These are phyloP conservation scores for Zeuzera pyrina DNA, from an alignment of 2,888 invertebrate species.

Conservation along the genomic window DNA sequence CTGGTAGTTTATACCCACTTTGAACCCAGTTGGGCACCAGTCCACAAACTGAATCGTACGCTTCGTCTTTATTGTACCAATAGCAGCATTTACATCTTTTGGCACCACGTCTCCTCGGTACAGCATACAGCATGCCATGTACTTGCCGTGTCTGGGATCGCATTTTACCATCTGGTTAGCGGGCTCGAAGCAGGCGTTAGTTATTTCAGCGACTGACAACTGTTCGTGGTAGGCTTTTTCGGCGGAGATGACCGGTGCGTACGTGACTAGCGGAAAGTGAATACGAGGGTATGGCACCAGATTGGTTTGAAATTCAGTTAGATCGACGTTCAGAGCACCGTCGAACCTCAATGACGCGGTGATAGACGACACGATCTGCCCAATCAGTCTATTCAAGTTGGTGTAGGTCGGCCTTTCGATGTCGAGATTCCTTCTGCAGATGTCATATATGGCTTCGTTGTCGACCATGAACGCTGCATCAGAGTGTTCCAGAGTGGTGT, in stretches of 20 bases:
- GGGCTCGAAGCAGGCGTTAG: constrained; percentile 95
- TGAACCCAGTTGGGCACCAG: constrained; percentile 88
- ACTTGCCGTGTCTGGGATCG: constrained; percentile 91
- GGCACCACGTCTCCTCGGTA: constrained; percentile 96
- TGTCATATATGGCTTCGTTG: constrained; percentile 91
- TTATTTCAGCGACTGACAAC: constrained; percentile 91
- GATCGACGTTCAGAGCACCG: constrained; percentile 92
- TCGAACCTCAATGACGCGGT: constrained; percentile 94
- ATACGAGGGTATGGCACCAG: constrained; percentile 96
- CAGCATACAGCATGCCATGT: constrained; percentile 96
- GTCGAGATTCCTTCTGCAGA: constrained; percentile 93
- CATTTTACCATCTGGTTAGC: constrained; percentile 97
- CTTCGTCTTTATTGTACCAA: constrained; percentile 95
- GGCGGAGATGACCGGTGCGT: constrained; percentile 92
- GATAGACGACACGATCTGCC: constrained; percentile 94
- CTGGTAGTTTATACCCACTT: constrained; percentile 90
- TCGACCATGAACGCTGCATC: constrained; percentile 97
- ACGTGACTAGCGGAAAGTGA: constrained; percentile 93
- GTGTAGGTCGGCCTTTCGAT: constrained; percentile 97
- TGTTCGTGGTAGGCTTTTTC: constrained; percentile 96
- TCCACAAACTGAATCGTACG: constrained; percentile 94
- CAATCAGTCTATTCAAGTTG: constrained; percentile 94
- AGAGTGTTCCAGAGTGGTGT: constrained; percentile 94
- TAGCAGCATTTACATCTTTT: constrained; percentile 94
- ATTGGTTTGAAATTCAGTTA: constrained; percentile 95